Conservation (phyloP, 2,113 vertebrate species). For the Esox niger region DNA sequence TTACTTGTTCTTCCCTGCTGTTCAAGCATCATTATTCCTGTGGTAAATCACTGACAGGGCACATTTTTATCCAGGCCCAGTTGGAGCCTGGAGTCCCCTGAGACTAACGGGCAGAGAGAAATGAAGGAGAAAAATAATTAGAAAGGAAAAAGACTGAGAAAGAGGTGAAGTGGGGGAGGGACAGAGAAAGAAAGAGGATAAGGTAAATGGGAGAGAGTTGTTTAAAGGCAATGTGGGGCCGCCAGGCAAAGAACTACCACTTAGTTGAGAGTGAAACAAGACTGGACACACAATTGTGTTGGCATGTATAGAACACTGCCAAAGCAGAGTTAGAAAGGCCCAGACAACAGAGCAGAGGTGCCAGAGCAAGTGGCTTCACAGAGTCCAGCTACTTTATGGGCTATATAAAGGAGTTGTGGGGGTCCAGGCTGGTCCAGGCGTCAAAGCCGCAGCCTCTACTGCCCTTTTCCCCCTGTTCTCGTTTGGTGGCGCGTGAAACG, state of each 20-base stretch:
- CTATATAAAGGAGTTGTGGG: too few relatives aligned
- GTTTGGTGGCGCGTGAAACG: too few relatives aligned
- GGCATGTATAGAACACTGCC: background rate
- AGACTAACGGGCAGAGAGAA: background rate
- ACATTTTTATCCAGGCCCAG: too few relatives aligned
- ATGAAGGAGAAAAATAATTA: too few relatives aligned
- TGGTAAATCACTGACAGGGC: too few relatives aligned
- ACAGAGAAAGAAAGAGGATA: background rate
- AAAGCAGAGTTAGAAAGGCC: background rate
- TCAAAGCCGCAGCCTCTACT: too few relatives aligned
- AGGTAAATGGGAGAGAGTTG: background rate
- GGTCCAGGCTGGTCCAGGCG: too few relatives aligned
- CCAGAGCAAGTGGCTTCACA: too few relatives aligned
- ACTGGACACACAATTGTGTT: background rate
- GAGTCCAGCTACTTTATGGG: too few relatives aligned
- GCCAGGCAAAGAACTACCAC: background rate
- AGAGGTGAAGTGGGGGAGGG: background rate
- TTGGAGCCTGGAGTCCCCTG: background rate
- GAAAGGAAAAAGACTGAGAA: conserved; percentile 2
- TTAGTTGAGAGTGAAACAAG: background rate
- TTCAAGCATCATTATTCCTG: background rate
- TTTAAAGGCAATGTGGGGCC: background rate
- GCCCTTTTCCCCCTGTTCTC: too few relatives aligned
- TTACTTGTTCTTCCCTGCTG: too few relatives aligned
- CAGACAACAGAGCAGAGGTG: too few relatives aligned